Evolutionary conservation across 1,140 invertebrate genomes (phyloP), one percentile per base, ranked within the genome.

Genomic region (Lysiphlebus fabarum): DNA sequence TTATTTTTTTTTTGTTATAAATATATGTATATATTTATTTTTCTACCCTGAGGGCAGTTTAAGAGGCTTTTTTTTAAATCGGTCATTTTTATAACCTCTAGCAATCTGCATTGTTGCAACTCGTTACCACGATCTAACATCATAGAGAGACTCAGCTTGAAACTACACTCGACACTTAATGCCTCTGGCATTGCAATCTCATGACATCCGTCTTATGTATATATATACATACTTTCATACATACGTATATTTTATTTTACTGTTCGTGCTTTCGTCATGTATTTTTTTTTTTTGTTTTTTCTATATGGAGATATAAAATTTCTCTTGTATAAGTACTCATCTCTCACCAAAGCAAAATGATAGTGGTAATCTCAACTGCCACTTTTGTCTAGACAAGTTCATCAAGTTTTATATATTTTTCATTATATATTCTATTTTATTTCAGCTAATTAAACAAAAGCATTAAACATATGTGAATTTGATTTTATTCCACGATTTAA

Each of bases 401-500:
- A 26, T 26, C 17, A 6, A 7, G 37, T 5, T 11, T 37, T 51
- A n/a, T 51, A 37, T 38, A 9, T 41, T 7, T 50, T 49, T 33
- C 7, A 49, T 51, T 51, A 37, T 51, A 1, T 26, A 26, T 26
- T 26, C 17, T 26, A 26, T 51, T 7, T 37, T 37, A 7, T 47
- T 47, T 47, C n/a, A 26, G 17, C 17, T 26, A 26, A 26, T 26
- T 17, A 17, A n/a, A n/a, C n/a, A n/a, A n/a, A n/a, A n/a, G n/a
- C n/a, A n/a, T n/a, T n/a, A n/a, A n/a, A n/a, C n/a, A n/a, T n/a
- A n/a, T n/a, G n/a, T n/a, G n/a, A n/a, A 26, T 26, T 26, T 26
- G 17, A 26, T 60, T 60, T 60, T 60, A 53, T 59, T 60, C 42
- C 50, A 57, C 61, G 51, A 67, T 67, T 67, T 47, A 58, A 65